A percentile compares a stretch with the other conserved stretches of the same genome.
These are phyloP conservation scores for Ophioderma brevispina DNA, from an alignment of 35 echinoderm and acorn worm genomes.

Conservation along the genomic window DNA sequence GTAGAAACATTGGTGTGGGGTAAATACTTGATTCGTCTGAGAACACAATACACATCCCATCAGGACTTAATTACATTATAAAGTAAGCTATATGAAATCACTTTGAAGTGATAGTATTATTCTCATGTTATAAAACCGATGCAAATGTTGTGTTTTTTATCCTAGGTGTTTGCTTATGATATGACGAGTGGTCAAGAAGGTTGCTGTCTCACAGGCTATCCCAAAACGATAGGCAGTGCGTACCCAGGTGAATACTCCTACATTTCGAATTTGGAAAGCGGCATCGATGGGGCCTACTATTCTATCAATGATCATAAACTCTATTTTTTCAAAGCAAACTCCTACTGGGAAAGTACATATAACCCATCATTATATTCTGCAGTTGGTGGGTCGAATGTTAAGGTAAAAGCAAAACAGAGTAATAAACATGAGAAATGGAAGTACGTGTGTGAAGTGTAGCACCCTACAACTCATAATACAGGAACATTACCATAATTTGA, in stretches of 20 bases:
- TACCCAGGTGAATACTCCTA: constrained; percentile 12
- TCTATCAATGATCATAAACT: constrained; percentile 64
- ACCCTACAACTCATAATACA: no score
- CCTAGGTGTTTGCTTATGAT: not conserved
- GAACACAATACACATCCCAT: no score
- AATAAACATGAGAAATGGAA: no score
- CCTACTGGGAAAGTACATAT: constrained; percentile 78
- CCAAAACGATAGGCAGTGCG: not conserved
- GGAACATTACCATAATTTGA: no score
- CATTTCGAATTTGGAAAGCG: constrained; percentile 14
- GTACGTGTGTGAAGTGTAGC: no score
- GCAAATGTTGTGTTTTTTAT: not conserved
- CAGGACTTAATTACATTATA: no score
- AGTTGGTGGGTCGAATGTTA: not conserved
- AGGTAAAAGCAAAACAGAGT: not conserved
- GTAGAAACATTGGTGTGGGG: no score
- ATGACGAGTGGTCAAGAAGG: not conserved
- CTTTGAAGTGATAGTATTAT: no score
- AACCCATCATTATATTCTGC: not conserved
- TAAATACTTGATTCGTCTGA: no score
- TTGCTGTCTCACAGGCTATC: not conserved
- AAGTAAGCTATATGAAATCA: no score
- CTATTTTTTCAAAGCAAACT: constrained; percentile 87
- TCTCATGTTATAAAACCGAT: no score
- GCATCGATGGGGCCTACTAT: constrained; percentile 85